Evolutionary conservation across 1,140 invertebrate species (phyloP), one percentile per base, ranked within the genome.

Genomic region (Cyrtorhinus lividipennis): DNA sequence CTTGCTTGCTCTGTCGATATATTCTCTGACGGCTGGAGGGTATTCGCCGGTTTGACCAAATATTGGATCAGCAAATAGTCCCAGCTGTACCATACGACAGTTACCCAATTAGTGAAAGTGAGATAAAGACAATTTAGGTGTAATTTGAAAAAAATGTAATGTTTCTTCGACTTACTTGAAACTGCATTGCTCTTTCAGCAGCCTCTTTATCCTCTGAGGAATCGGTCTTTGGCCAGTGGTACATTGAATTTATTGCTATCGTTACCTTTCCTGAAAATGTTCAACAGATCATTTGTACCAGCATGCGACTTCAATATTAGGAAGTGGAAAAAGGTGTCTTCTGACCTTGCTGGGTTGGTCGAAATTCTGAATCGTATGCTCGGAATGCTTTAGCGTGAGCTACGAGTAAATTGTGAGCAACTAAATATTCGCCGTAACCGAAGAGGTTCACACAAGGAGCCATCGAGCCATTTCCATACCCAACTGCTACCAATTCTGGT

Each of bases 371-470:
- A 53, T 86, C 73, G 66, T 85, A 88, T 62, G 87, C 74, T 65
- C 80, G 79, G 62, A 81, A 83, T 10, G 76, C 81, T 68, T 76
- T 79, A 0, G 82, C 83, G 67, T 85, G 83, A 0, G 83, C 78
- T 67, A 79, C 79, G 2, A 85, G 68, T 13, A 83, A 65, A 67
- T 80, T 83, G 66, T 84, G 82, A 0, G 75, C 79, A 65, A 81
- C 83, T 0, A 81, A 71, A 67, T 84, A 84, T 62, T 80, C 77
- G 1, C 64, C 69, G 1, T 72, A 67, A 2, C 81, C 81, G 0
- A 78, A 76, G 61, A 78, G 76, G 66, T 80, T 78, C 20, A 72
- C 63, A 8, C 64, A 67, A 8, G 75, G 72, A n/a, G 70, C 72
- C n/a, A 71, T 72, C 0, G 25, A 24, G 13, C 67, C 67, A 8